These are phyloP conservation scores for Cairina moschata DNA, from an alignment of 2,113 vertebrate genomes.

Conservation along the genomic window DNA sequence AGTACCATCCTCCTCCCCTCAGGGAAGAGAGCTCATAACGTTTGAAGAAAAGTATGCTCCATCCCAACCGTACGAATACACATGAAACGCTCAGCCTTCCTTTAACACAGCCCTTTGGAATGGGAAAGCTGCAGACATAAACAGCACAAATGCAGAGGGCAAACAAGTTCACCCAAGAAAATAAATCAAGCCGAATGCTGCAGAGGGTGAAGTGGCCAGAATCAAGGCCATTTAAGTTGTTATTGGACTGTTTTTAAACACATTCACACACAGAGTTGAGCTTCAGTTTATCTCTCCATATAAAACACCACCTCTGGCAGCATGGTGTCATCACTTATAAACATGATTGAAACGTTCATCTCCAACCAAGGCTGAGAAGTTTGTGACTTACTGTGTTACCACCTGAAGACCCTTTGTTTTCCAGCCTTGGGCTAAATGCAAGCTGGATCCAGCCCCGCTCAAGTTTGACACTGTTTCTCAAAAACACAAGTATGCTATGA, in stretches of 20 bases:
- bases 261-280: not conserved
- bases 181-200: slow-evolving; percentile 16
- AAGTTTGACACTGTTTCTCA: slow-evolving; percentile 20
- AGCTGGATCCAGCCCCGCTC: slow-evolving; percentile 46
- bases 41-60: slow-evolving; percentile 68
- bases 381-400: slow-evolving; percentile 35
- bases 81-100: slow-evolving; percentile 46
- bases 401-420: slow-evolving; percentile 55
- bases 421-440: slow-evolving; percentile 50
- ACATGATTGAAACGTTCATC: slow-evolving; percentile 5
- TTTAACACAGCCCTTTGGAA: slow-evolving; percentile 42
- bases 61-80: slow-evolving; percentile 49
- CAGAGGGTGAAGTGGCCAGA: slow-evolving; percentile 32
- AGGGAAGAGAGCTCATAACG: slow-evolving; percentile 60
- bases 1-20: slow-evolving; percentile 63
- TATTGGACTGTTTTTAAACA: slow-evolving; percentile 24
- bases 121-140: slow-evolving; percentile 55
- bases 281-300: slow-evolving; percentile 32
- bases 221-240: slow-evolving; percentile 30
- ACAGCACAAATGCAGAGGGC: not conserved
- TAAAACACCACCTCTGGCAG: slow-evolving; percentile 57
- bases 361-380: slow-evolving; percentile 41
- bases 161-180: slow-evolving; percentile 60
- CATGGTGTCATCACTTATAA: not conserved
- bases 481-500: slow-evolving; percentile 31